phyloP scores from a whole-genome alignment of 2,113 vertebrate genomes.

The Barbus barbus region DNA sequence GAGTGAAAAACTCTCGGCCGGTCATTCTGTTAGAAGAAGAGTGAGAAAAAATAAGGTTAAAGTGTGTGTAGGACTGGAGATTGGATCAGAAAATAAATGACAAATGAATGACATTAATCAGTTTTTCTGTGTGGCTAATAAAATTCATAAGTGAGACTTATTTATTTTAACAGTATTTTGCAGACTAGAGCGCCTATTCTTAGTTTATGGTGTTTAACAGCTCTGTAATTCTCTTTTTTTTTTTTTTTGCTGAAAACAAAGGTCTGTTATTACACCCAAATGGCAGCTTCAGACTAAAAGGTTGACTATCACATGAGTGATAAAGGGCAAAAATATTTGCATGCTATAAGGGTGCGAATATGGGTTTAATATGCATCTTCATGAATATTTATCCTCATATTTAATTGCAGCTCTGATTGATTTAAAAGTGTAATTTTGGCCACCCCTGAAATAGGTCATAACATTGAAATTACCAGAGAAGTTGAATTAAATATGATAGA shows the following conservation, averaged over 20 bases:
- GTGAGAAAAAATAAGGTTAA: neutral
- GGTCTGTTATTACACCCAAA: neutral
- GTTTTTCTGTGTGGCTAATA: too few relatives aligned
- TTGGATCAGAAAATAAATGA: too few relatives aligned
- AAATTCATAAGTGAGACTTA: too few relatives aligned
- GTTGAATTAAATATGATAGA: neutral
- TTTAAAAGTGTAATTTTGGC: neutral
- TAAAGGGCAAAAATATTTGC: too few relatives aligned
- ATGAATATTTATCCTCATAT: neutral
- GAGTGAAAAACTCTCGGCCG: slow-evolving; percentile 92
- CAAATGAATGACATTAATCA: too few relatives aligned
- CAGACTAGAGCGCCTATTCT: neutral
- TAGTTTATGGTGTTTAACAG: neutral
- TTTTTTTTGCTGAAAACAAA: too few relatives aligned
- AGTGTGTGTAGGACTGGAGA: neutral
- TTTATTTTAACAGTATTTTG: neutral
- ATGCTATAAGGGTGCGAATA: too few relatives aligned
- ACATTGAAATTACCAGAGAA: neutral
- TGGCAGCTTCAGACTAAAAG: neutral
- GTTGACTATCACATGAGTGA: neutral
- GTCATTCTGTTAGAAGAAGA: slow-evolving; percentile 85
- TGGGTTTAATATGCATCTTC: neutral
- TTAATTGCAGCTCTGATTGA: neutral
- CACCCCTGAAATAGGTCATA: neutral
- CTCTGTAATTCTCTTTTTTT: too few relatives aligned